A percentile compares a stretch with the other conserved stretches of the same genome.
Conservation (phyloP, 2,797 vertebrate genomes). For the Heliangelus exortis region DNA sequence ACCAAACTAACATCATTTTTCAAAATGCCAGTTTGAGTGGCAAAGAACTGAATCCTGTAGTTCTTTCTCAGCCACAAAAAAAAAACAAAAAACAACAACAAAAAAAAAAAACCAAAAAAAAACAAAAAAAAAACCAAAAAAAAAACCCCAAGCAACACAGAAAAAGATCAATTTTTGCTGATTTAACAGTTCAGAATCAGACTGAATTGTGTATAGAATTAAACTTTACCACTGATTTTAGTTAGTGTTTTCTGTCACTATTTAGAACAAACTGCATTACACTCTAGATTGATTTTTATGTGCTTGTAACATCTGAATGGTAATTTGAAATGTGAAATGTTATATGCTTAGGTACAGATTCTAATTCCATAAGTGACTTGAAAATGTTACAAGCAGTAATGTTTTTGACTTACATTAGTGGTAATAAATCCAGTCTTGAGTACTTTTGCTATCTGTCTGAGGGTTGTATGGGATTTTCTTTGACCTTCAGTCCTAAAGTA, state of each 20-base stretch:
- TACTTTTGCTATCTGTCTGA: not conserved
- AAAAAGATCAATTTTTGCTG: not conserved
- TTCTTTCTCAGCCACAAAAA: not conserved
- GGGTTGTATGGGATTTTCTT: not conserved
- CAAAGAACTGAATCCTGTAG: slow-evolving; percentile 12
- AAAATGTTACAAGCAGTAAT: not conserved
- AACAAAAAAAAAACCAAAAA: not conserved
- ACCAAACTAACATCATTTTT: slow-evolving; percentile 51
- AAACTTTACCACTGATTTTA: not conserved
- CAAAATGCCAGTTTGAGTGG: slow-evolving; percentile 52
- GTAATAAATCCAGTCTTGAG: not conserved
- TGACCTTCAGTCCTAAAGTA: not conserved
- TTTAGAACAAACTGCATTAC: not conserved
- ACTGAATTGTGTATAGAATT: not conserved
- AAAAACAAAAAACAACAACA: not conserved
- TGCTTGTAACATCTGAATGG: not conserved
- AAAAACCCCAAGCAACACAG: no score
- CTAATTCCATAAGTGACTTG: not conserved
- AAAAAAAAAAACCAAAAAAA: not conserved
- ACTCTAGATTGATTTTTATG: not conserved
- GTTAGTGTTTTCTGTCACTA: not conserved
- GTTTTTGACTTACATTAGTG: not conserved
- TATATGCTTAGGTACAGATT: not conserved
- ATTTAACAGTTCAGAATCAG: not conserved
- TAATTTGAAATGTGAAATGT: not conserved